Conservation (phyloP, 2,797 vertebrate species). For the Salarias fasciatus region DNA sequence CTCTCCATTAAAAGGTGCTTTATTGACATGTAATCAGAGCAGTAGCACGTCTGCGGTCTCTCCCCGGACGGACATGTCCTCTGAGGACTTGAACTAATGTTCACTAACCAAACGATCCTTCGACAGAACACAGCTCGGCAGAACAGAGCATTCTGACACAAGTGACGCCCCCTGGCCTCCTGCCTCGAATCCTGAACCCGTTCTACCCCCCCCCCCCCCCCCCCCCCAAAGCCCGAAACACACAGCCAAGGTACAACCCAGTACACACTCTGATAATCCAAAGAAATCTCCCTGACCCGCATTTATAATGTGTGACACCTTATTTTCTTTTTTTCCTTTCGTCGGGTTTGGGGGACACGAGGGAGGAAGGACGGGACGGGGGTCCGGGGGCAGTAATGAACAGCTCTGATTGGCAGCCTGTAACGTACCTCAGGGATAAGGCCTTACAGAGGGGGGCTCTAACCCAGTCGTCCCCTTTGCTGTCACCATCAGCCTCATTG, state of each 20-base stretch:
- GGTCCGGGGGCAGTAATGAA: conserved; percentile 16
- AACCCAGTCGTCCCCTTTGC: conserved; percentile 83
- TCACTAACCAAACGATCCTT: conserved; percentile 76
- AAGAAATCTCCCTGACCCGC: conserved; percentile 75
- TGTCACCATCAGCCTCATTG: conserved; percentile 54
- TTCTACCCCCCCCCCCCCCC: conserved; percentile 2
- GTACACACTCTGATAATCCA: conserved; percentile 73
- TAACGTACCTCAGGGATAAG: conserved; percentile 96
- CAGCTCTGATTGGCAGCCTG: conserved; percentile 81
- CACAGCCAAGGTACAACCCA: conserved; percentile 81
- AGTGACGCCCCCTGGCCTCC: conserved; percentile 19
- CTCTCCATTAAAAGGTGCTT: conserved; percentile 75
- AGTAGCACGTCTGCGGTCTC: conserved; percentile 62
- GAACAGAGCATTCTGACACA: conserved; percentile 70
- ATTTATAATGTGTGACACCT: conserved; percentile 34
- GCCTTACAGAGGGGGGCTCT: conserved; percentile 88
- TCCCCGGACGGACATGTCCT: conserved; percentile 63
- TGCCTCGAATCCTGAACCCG: conserved; percentile 8
- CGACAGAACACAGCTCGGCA: conserved; percentile 52
- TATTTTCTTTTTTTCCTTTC: no score
- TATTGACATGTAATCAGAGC: conserved; percentile 73
- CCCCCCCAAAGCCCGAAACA: conserved; percentile 27
- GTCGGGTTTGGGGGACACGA: conserved; percentile 31
- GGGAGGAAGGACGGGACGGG: conserved; percentile 23
- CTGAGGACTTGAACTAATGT: conserved; percentile 66